Evolutionary conservation across 2,113 vertebrate genomes (phyloP).

Genomic region (Psilopogon haemacephalus): DNA sequence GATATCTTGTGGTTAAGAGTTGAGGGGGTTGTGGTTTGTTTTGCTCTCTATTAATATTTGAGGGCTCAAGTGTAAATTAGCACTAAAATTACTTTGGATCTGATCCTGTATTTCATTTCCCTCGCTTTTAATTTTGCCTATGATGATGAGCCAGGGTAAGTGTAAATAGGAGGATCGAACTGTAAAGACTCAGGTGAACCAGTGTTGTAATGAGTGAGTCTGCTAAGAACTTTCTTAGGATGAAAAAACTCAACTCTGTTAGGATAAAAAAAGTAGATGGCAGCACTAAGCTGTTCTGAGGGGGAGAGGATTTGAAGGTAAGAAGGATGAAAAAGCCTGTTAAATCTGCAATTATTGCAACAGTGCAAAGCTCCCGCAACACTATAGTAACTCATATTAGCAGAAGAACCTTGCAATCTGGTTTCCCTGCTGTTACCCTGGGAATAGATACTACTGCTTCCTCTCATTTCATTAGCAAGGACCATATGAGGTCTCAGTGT

Average conservation of each 20-base stretch:
- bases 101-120: background rate
- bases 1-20: background rate
- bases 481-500: conserved; percentile 41
- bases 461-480: conserved; percentile 54
- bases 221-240: background rate
- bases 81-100: background rate
- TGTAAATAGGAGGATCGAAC: background rate
- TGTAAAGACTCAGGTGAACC: background rate
- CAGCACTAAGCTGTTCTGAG: conserved; percentile 50
- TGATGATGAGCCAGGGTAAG: background rate
- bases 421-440: conserved; percentile 52
- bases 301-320: conserved; percentile 30
- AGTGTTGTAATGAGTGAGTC: background rate
- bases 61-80: background rate
- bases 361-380: conserved; percentile 31
- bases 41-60: background rate
- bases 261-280: conserved; percentile 40
- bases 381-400: conserved; percentile 53
- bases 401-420: conserved; percentile 52
- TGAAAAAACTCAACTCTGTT: background rate
- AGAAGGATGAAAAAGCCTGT: conserved; percentile 47
- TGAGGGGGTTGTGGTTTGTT: background rate
- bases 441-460: conserved; percentile 26
- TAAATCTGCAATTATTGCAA: conserved; percentile 58
- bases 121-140: background rate